Percentiles rank a stretch among this genome's conserved stretches.
Evolutionary conservation across 2,888 invertebrate genomes (phyloP).

Genomic region (Chrysolina oricalcia): DNA sequence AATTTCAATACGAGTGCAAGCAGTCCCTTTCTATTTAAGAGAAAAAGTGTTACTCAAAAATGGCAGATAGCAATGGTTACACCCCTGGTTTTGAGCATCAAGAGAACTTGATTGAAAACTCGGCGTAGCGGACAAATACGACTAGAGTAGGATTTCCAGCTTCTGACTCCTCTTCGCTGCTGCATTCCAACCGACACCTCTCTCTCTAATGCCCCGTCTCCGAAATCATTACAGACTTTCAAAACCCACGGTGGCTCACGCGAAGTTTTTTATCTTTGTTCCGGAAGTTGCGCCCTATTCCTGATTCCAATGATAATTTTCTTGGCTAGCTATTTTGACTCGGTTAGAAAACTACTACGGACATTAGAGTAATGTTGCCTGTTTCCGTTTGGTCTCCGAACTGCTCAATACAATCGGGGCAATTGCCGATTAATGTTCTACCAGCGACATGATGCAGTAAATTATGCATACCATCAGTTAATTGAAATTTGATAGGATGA

Average conservation of each 20-base stretch:
- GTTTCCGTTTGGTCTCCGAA: background rate
- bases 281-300: background rate
- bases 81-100: constrained; percentile 64
- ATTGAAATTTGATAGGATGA: background rate
- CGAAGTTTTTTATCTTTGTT: constrained; percentile 19
- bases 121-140: constrained; percentile 70
- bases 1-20: constrained; percentile 60
- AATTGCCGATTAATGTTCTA: constrained; percentile 1
- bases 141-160: constrained; percentile 67
- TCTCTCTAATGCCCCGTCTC: constrained; percentile 48
- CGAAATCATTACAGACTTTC: constrained; percentile 49
- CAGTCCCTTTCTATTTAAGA: constrained; percentile 59
- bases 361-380: background rate
- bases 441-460: background rate
- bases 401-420: background rate
- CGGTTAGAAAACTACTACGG: background rate
- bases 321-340: background rate
- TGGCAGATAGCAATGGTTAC: constrained; percentile 58
- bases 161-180: constrained; percentile 43
- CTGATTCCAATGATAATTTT: constrained; percentile 6
- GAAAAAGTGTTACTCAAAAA: constrained; percentile 61
- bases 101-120: constrained; percentile 71
- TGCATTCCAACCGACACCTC: constrained; percentile 45
- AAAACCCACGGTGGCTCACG: constrained; percentile 34
- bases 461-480: background rate